These are phyloP conservation scores for Cathartes aura DNA, from an alignment of 2,113 vertebrate species.

Conservation along the genomic window DNA sequence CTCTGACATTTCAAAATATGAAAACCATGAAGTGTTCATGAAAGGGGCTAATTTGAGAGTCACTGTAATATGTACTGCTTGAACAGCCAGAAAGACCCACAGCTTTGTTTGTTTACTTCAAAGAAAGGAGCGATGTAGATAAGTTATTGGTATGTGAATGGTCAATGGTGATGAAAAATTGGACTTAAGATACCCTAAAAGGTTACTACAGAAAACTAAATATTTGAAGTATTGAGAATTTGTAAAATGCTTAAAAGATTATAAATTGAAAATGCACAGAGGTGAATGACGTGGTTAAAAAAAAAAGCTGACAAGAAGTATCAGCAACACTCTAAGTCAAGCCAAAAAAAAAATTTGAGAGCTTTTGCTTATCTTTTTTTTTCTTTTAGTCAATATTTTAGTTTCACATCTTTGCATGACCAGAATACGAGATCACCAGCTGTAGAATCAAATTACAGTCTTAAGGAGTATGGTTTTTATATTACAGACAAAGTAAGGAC, in stretches of 20 bases:
- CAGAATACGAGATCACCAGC: neutral
- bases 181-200: neutral
- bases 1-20: conserved; percentile 26
- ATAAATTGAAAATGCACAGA: neutral
- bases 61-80: neutral
- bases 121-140: neutral
- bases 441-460: neutral
- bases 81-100: neutral
- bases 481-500: neutral
- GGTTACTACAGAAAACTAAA: neutral
- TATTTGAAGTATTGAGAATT: neutral
- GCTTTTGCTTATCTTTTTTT: neutral
- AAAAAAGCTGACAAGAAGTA: neutral
- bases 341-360: neutral
- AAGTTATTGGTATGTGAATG: neutral
- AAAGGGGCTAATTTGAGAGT: conserved; percentile 1
- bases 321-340: neutral
- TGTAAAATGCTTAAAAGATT: neutral
- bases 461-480: neutral
- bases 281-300: neutral
- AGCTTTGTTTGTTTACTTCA: conserved; percentile 19
- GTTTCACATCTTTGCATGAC: neutral
- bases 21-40: neutral
- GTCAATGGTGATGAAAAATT: neutral
- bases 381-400: neutral